These are phyloP conservation scores for Drosophila aldrichi DNA, from an alignment of 2,888 invertebrate species.

Conservation along the genomic window DNA sequence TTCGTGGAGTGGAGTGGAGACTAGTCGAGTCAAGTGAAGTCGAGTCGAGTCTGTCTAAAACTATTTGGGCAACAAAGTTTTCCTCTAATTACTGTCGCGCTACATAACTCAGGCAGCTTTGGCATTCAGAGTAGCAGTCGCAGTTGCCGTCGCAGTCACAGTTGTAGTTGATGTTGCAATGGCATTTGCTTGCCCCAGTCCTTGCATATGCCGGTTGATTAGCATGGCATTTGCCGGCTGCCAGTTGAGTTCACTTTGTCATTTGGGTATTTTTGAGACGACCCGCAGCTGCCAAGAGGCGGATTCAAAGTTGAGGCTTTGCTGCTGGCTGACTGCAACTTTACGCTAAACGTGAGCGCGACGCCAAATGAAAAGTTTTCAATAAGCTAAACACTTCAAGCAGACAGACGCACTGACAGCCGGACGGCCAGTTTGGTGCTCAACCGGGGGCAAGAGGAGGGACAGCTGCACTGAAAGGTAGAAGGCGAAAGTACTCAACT, in stretches of 20 bases:
- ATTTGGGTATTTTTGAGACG: slow-evolving; percentile 48
- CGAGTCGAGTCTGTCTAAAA: slow-evolving; percentile 52
- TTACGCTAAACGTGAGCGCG: slow-evolving; percentile 64
- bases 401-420: slow-evolving; percentile 54
- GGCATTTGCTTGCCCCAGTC: slow-evolving; percentile 15
- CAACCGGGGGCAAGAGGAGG: background rate
- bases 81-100: slow-evolving; percentile 76
- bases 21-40: too few species aligned
- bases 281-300: background rate
- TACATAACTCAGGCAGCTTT: slow-evolving; percentile 75
- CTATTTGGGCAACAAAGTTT: slow-evolving; percentile 74
- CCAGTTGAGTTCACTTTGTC: slow-evolving; percentile 68
- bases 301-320: slow-evolving; percentile 29
- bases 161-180: slow-evolving; percentile 21
- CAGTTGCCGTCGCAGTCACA: slow-evolving; percentile 7
- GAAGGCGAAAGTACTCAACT: slow-evolving; percentile 16
- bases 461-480: background rate
- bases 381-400: slow-evolving; percentile 78
- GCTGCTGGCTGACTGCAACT: slow-evolving; percentile 43
- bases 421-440: slow-evolving; percentile 3
- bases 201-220: slow-evolving; percentile 56
- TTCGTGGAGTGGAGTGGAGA: background rate
- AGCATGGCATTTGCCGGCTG: slow-evolving; percentile 59
- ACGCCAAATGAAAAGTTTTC: slow-evolving; percentile 74
- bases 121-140: slow-evolving; percentile 9